Evolutionary conservation across 2,888 invertebrate genomes (phyloP), one percentile per base, ranked within the genome.

Genomic region (Alcis repandata): DNA sequence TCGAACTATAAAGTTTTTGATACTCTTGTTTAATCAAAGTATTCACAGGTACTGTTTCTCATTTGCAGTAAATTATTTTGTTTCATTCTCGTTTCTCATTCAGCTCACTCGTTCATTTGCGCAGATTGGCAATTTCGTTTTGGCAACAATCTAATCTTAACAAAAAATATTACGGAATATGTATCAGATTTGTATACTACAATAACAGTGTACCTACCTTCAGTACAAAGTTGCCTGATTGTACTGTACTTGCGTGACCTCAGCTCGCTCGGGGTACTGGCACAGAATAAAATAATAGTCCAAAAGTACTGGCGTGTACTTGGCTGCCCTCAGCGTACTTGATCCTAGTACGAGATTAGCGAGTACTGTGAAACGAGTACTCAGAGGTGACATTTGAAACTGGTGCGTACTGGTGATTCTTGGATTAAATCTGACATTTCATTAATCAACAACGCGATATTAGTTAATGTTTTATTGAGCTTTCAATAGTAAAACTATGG

Each of bases 291-390:
- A n/a, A n/a, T n/a, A n/a, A n/a, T n/a, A n/a, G n/a, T n/a, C n/a
- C n/a, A n/a, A n/a, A n/a, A n/a, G 43, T 59, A 59, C 59, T 43
- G 7, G 41, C 36, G 43, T 59, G 51, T 59, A 59, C 51, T 43
- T 43, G 11, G 33, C 20, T 9, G 43, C 19, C 51, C 43, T 40
- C 43, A n/a, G 59, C 41, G 10, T 36, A 56, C 49, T 20, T 15
- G 62, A 62, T 56, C 51, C 22, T 36, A 22, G 54, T 20, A 41
- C 48, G 11, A 33, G 56, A 56, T 56, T 51, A 54, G 41, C 19
- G 20, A n/a, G 22, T 40, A 59, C 38, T 22, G 13, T 13, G 32
- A 43, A 43, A 43, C 19, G 22, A 9, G 51, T 56, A 41, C 49
- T 33, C 51, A 43, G 43, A 62, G 41, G 62, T 62, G 49, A 51